Evolutionary conservation across 2,797 vertebrate species (phyloP).

Genomic region (Sebastiscus tertius): DNA sequence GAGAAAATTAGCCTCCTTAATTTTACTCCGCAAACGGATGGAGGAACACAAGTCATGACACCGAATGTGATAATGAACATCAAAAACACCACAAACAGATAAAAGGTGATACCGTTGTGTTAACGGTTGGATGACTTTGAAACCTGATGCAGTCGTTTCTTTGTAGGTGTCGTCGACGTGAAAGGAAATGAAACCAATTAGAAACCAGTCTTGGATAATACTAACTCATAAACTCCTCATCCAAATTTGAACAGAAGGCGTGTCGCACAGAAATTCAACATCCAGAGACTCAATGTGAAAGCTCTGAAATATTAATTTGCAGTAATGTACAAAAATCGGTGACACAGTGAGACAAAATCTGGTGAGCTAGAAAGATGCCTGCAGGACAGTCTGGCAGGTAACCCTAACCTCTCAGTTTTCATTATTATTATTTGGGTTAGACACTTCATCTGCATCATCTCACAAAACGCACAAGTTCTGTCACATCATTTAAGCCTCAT

Average conservation of each 20-base stretch:
- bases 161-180: not conserved
- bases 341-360: not conserved
- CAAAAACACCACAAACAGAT: not conserved
- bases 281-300: not conserved
- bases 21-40: constrained; percentile 9
- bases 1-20: not conserved
- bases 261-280: not conserved
- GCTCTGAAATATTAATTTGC: not conserved
- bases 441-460: not conserved
- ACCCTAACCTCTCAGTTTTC: not conserved
- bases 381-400: not conserved
- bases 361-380: not conserved
- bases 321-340: not conserved
- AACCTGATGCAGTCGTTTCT: not conserved
- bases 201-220: not conserved
- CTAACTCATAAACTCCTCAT: not conserved
- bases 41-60: not conserved
- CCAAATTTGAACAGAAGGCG: not conserved
- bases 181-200: not conserved
- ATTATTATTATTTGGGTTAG: not conserved
- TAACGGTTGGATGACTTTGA: not conserved
- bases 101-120: not conserved
- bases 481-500: not conserved
- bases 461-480: not conserved
- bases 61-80: not conserved